Evolutionary conservation across 2,797 vertebrate species (phyloP), one percentile per base, ranked within the genome.

Genomic region (Myotis findleyi): DNA sequence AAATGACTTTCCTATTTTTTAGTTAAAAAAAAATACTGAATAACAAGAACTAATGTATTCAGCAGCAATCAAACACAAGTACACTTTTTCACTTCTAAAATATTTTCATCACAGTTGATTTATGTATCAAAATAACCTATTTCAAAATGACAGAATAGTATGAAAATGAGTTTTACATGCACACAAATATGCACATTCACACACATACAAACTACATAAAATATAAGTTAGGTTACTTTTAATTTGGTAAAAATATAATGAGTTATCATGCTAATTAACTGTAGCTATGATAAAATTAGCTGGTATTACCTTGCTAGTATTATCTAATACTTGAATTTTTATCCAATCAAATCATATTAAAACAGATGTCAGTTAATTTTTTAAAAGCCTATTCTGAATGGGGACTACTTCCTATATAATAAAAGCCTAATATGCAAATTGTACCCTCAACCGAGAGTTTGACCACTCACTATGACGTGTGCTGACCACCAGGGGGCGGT

Each of bases 11-110:
- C 53, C 20, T 21, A 55, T 55, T 55, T 55, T 55, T 55, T 20
- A 83, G 73, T 49, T 94, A 90, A 92, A 92, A 96, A 92, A 92
- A 96, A 83, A 57, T 64, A 88, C 51, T 47, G n/a, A 88, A 53
- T 51, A 82, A 51, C 36, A 89, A 85, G 23, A 53, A 55, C 21
- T 90, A 71, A 92, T 81, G 41, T 33, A 85, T 69, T 94, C 0
- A 6, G 55, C 89, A 90, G 38, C 38, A 86, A 93, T 81, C 33
- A 90, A 93, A 84, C 68, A 68, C 30, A 91, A 95, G 44, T n/a
- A 21, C 5, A 80, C 36, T 69, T 81, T 88, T 96, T 90, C 51
- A 55, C 90, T 81, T 57, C 59, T 49, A 82, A 72, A 86, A 81
- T 64, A 59, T 89, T 81, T 95, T 71, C 51, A 91, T 81, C 51